These are phyloP conservation scores for Anarrhichthys ocellatus DNA, from an alignment of 2,113 vertebrate species.

Conservation along the genomic window DNA sequence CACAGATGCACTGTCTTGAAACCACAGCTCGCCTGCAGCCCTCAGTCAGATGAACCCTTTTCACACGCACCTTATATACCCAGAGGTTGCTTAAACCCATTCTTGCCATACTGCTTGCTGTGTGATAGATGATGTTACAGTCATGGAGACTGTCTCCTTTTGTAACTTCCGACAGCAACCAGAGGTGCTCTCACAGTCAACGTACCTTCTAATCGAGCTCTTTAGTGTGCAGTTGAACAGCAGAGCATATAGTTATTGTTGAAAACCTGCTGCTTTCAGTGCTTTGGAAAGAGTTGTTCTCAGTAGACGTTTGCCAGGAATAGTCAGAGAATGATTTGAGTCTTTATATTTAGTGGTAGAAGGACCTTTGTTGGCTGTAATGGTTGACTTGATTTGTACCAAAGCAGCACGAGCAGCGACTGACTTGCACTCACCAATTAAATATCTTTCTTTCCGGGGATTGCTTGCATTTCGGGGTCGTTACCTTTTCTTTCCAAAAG, in stretches of 20 bases:
- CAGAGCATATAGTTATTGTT: background rate
- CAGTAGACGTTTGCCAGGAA: background rate
- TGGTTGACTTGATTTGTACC: slow-evolving; percentile 1
- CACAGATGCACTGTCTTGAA: background rate
- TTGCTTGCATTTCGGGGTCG: background rate
- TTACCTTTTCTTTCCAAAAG: slow-evolving; percentile 1
- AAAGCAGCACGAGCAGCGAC: background rate
- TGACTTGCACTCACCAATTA: background rate
- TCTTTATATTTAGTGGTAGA: background rate
- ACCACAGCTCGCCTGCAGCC: background rate
- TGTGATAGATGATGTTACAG: background rate
- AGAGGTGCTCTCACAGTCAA: background rate
- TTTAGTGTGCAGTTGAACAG: background rate
- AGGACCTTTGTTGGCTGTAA: background rate
- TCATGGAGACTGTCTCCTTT: background rate
- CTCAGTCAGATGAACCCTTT: slow-evolving; percentile 15
- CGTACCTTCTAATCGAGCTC: background rate
- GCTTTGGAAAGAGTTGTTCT: background rate
- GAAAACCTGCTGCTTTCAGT: background rate
- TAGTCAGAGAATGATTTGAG: background rate
- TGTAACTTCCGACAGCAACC: background rate
- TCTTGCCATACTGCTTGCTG: background rate
- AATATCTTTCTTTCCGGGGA: background rate
- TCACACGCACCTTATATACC: background rate
- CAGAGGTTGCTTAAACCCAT: background rate